Evolutionary conservation across 2,888 invertebrate species (phyloP).

Genomic region (Actias luna): DNA sequence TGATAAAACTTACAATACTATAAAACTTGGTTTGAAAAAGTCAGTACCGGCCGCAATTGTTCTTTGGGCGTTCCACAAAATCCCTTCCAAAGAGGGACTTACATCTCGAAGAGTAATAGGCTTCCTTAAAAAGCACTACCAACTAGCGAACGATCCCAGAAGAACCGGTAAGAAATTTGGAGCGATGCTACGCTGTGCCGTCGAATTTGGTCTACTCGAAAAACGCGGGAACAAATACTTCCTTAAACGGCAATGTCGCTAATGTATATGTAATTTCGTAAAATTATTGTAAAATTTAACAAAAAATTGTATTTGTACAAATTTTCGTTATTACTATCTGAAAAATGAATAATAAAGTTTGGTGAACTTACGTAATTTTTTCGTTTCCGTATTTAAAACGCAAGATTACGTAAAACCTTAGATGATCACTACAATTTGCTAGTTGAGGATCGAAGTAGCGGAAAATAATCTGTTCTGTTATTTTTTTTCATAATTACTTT

Average conservation of each 20-base stretch:
- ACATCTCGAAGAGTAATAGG: slow-evolving; percentile 54
- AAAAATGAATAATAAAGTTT: background rate
- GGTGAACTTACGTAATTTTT: too few species aligned
- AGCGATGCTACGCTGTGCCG: slow-evolving; percentile 49
- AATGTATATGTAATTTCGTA: background rate
- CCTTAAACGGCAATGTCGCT: slow-evolving; percentile 27
- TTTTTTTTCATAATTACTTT: too few species aligned
- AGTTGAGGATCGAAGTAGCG: too few species aligned
- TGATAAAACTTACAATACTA: slow-evolving; percentile 29
- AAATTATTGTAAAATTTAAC: background rate
- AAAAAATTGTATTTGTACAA: background rate
- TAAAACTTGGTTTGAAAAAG: slow-evolving; percentile 41
- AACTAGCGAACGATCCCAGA: slow-evolving; percentile 36
- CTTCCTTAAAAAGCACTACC: slow-evolving; percentile 53
- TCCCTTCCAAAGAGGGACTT: slow-evolving; percentile 47
- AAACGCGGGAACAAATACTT: slow-evolving; percentile 50
- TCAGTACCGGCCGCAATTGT: slow-evolving; percentile 57
- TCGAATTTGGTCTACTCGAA: slow-evolving; percentile 55
- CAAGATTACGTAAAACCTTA: too few species aligned
- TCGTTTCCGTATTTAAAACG: too few species aligned
- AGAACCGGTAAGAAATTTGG: slow-evolving; percentile 51
- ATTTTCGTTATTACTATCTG: background rate
- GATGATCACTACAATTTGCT: too few species aligned
- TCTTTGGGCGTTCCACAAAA: slow-evolving; percentile 58
- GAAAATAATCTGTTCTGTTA: too few species aligned